Evolutionary conservation across 2,797 vertebrate species (phyloP).

Genomic region (Squalus acanthias): DNA sequence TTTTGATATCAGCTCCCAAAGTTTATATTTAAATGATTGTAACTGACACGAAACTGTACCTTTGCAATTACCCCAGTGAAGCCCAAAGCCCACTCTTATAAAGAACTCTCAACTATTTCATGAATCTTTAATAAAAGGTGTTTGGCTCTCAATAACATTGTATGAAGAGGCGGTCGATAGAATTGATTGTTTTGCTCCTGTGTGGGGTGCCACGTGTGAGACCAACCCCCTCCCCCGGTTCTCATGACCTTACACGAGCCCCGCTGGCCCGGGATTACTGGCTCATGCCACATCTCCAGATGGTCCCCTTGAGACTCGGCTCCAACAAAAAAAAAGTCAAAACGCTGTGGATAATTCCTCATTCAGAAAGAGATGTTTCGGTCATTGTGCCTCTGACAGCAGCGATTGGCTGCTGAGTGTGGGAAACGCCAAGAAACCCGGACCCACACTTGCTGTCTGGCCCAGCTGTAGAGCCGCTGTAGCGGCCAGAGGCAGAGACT

Average conservation of each 20-base stretch:
- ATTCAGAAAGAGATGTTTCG: conserved; percentile 10
- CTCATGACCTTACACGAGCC: conserved; percentile 31
- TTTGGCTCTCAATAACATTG: not conserved
- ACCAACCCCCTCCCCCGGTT: not conserved
- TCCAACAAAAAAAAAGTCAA: conserved; percentile 36
- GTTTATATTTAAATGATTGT: not conserved
- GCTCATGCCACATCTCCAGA: conserved; percentile 35
- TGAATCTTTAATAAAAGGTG: not conserved
- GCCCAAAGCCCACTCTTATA: not conserved
- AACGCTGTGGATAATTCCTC: conserved; percentile 1
- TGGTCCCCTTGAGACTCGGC: conserved; percentile 37
- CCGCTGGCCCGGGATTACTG: not conserved
- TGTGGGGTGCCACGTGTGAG: conserved; percentile 29
- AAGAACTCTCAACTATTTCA: not conserved
- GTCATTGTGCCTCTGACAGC: conserved; percentile 40
- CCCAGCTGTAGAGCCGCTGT: not conserved
- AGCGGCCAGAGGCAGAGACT: not conserved
- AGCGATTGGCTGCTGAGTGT: conserved; percentile 44
- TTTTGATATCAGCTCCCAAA: not conserved
- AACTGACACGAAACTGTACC: not conserved
- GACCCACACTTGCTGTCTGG: conserved; percentile 27
- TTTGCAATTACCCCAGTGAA: not conserved
- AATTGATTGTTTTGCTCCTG: not conserved
- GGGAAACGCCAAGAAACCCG: conserved; percentile 42
- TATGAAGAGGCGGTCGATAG: not conserved